Base-by-base conservation (phyloP, 2,797 vertebrate genomes). In the Sebastes itinus region DNA sequence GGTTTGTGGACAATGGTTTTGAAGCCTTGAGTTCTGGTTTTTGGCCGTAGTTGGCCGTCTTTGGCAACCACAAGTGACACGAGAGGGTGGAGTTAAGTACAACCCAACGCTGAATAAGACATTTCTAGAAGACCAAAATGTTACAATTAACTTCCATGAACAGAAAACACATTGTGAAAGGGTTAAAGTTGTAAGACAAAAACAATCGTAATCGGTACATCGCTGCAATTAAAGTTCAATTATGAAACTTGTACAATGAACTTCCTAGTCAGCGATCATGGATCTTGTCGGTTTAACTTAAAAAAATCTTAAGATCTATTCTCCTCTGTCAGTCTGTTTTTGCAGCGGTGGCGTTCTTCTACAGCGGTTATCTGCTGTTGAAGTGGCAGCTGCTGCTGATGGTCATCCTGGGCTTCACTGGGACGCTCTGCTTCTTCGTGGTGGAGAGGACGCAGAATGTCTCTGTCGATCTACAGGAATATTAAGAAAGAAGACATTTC, bases 321-420 rank as follows among this genome's bases (percentile, higher is more conserved):
- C 1, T 72, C 35, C 7, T 16, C 13, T 77, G 25, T 80, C 90
- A 97, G 96, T 97, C 96, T 23, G 84, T 97, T 20, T 95, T 92
- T 67, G 96, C 96, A 83, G 96, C 96, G 0, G 84, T 94, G 87
- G 95, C 96, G 2, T 97, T 96, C 88, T 96, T 96, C 94, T 97
- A 96, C 94, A 95, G 96, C 46, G 95, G 96, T 2, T 95, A 96
- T 82, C 80, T 96, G 9, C 75, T 94, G 69, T 71, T 96, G 73
- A 92, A 82, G 75, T 96, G 96, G 95, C 96, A 97, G 89, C 95
- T 97, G 28, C 93, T 97, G 32, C 65, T 95, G 58, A 94, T 97
- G 95, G 92, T 96, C 66, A 33, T 93, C 71, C 78, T 96, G 81
- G 95, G 95, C 70, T 96, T 96, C 84, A 38, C 61, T 2, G 96